phyloP scores from a whole-genome alignment of 2,888 invertebrate genomes.

The Metallyticus violacea region DNA sequence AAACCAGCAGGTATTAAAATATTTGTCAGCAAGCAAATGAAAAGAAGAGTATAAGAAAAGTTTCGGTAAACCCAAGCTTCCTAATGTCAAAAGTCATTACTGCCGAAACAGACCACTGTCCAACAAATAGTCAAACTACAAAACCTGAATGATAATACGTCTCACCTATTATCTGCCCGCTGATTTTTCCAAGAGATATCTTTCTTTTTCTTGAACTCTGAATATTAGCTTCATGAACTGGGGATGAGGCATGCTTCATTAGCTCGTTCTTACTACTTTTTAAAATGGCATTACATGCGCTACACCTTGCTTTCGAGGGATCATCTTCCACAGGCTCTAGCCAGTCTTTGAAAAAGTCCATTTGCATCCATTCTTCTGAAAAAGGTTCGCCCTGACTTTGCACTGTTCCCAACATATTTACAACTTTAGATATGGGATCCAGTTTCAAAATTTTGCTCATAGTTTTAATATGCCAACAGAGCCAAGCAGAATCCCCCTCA shows the following conservation, averaged over 20 bases:
- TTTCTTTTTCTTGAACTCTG: constrained; percentile 2
- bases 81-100: too few relatives aligned
- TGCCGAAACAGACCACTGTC: not conserved
- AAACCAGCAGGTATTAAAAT: not conserved
- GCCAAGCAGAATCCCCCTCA: not conserved
- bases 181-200: not conserved
- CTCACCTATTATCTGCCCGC: constrained; percentile 5
- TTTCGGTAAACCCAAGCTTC: not conserved
- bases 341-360: constrained; percentile 40
- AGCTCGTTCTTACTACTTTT: constrained; percentile 40
- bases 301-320: constrained; percentile 38
- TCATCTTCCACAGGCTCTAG: constrained; percentile 36
- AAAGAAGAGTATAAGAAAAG: not conserved
- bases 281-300: constrained; percentile 38
- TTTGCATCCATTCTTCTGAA: constrained; percentile 32
- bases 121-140: not conserved
- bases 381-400: constrained; percentile 23
- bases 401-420: not conserved
- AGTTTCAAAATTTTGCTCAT: constrained; percentile 18
- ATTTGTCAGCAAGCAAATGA: not conserved
- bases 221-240: constrained; percentile 34
- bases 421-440: not conserved
- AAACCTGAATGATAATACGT: not conserved
- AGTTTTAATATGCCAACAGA: not conserved
- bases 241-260: constrained; percentile 40